phyloP scores from a whole-genome alignment of 2,797 vertebrate genomes.

The Trachurus trachurus region DNA sequence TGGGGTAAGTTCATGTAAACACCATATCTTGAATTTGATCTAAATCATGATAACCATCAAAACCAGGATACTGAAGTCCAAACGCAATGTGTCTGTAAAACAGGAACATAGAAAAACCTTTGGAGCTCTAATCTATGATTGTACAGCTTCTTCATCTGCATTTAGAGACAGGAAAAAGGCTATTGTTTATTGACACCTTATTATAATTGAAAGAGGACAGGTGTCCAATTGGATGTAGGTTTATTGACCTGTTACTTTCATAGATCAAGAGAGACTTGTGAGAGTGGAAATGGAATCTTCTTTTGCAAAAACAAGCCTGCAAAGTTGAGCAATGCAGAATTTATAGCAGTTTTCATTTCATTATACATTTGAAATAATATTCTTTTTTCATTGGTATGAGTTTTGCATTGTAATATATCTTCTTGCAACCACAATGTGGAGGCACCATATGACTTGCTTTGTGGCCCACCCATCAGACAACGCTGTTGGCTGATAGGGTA shows the following conservation, averaged over 20 bases:
- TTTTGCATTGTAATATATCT: conserved; percentile 7
- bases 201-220: background rate
- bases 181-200: conserved; percentile 9
- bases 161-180: background rate
- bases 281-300: too few relatives aligned
- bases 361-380: background rate
- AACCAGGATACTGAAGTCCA: too few relatives aligned
- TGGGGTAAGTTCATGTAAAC: too few relatives aligned
- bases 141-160: background rate
- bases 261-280: background rate
- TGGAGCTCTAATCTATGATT: background rate
- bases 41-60: too few relatives aligned
- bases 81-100: background rate
- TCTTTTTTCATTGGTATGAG: background rate
- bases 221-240: background rate
- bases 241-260: background rate
- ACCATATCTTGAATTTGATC: too few relatives aligned
- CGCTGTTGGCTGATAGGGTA: conserved; percentile 52
- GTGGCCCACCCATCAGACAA: conserved; percentile 46
- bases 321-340: background rate
- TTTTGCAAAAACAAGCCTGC: background rate
- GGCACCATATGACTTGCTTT: conserved; percentile 39
- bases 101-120: too few relatives aligned
- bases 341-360: background rate
- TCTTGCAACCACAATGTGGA: conserved; percentile 20